Evolutionary conservation across 1,140 invertebrate species (phyloP).

Genomic region (Diachasmimorpha longicaudata): DNA sequence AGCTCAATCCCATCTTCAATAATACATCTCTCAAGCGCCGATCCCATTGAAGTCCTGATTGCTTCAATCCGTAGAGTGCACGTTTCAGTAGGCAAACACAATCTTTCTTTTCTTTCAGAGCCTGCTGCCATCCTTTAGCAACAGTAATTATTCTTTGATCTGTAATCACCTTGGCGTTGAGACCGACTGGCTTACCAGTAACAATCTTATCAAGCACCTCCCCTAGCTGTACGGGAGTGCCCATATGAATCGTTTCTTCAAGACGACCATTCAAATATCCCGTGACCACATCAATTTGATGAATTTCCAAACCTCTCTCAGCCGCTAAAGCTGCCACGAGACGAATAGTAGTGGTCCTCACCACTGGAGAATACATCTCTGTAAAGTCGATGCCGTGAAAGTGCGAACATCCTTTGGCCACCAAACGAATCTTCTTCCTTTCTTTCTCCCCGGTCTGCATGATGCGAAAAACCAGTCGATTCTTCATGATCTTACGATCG

Average conservation of each 20-base stretch:
- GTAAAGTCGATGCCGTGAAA: constrained; percentile 32
- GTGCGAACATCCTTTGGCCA: constrained; percentile 37
- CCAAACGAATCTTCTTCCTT: constrained; percentile 38
- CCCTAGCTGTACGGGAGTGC: constrained; percentile 38
- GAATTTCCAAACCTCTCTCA: constrained; percentile 14
- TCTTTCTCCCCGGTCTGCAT: too few species aligned
- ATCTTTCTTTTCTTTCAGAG: neutral
- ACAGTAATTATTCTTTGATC: neutral
- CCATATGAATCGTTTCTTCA: constrained; percentile 44
- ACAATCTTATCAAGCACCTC: neutral
- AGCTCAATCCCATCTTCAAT: constrained; percentile 18
- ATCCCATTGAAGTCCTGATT: constrained; percentile 42
- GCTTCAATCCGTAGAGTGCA: constrained; percentile 43
- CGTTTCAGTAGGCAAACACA: constrained; percentile 32
- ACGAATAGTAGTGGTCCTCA: constrained; percentile 16
- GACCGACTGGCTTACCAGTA: neutral
- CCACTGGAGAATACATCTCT: constrained; percentile 36
- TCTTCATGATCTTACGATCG: constrained; percentile 42
- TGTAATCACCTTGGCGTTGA: too few species aligned
- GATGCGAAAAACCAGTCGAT: constrained; percentile 46
- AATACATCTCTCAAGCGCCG: constrained; percentile 21
- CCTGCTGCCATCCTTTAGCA: neutral
- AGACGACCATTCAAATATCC: neutral
- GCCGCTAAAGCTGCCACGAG: constrained; percentile 20
- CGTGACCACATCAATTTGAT: constrained; percentile 20